Evolutionary conservation across 2,797 vertebrate species (phyloP), one percentile per base, ranked within the genome.

Genomic region (Lagocephalus sceleratus): DNA sequence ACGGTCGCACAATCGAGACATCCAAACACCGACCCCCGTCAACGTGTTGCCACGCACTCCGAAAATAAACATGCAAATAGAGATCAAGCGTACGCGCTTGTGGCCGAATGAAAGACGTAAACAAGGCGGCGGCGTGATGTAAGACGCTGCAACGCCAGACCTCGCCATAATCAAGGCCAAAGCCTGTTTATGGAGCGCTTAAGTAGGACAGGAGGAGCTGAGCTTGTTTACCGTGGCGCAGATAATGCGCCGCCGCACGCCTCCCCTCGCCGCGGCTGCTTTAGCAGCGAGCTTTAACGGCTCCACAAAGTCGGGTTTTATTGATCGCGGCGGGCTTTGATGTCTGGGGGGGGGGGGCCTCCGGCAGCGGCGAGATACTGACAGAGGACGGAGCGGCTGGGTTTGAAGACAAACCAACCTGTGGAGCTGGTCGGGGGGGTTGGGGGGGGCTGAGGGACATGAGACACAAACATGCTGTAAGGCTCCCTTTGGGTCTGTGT

Each of bases 61-160:
- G 50, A 47, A 60, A 21, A 68, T 32, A 46, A 54, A 53, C 39
- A 47, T n/a, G 42, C 23, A 63, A 6, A 29, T 45, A 60, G 29
- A 51, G 43, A 26, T n/a, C n/a, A n/a, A n/a, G n/a, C n/a, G n/a
- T n/a, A n/a, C n/a, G n/a, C n/a, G n/a, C n/a, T n/a, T n/a, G n/a
- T n/a, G 4, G 25, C 44, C 47, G 63, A 25, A 75, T 58, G 64
- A 78, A 83, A 72, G 60, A 75, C 66, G 64, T 42, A 79, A 81
- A 85, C 74, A 82, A 73, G 60, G 77, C 47, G 51, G 46, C 43
- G 56, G 53, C 44, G 78, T 88, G 86, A 88, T 84, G 85, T 83
- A 88, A 88, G 80, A 62, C 60, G 15, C 39, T 1, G 86, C 60
- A 88, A 88, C 67, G 77, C 83, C 64, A 68, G 68, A 74, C 77